Evolutionary conservation across 2,113 vertebrate genomes (phyloP), one percentile per base, ranked within the genome.

Genomic region (Podarcis muralis): DNA sequence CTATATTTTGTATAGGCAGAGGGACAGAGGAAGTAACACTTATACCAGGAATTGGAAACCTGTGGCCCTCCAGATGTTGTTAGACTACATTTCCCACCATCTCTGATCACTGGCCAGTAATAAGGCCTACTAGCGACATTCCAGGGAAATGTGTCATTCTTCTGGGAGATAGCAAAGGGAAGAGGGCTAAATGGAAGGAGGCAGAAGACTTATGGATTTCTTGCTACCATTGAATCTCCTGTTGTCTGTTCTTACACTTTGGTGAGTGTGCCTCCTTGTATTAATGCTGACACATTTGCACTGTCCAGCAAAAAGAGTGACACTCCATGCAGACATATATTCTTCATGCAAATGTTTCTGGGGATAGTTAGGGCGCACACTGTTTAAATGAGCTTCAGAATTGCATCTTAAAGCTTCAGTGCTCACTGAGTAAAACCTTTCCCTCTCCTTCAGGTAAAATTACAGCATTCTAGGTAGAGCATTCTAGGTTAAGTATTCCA

Each of bases 371-470:
- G 2, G 6, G 30, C 68, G 75, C 76, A 75, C 0, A 5, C 43
- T 82, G 7, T 62, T 93, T 62, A 84, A 71, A 65, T 6, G 91
- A 72, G 74, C 3, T 2, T 77, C 69, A 77, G 9, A 20, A 59
- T 84, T 62, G 8, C n/a, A 92, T 92, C 84, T 57, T 86, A 84
- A 88, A 85, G 40, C 23, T 43, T 65, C 37, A 18, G 25, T 53
- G 62, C 87, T 13, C 27, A 3, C 6, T 57, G 35, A 77, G n/a
- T 35, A 2, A 20, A 35, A 12, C 81, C 83, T n/a, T 66, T 77
- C 85, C 27, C 2, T 66, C 22, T 43, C 75, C 48, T 62, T 87
- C 84, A 86, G n/a, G 62, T 32, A 82, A 74, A 87, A 76, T 76
- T 81, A 81, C 3, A 66, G n/a, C 40, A 53, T 66, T 75, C 48